phyloP scores from a whole-genome alignment of 2,888 invertebrate genomes.

The Yponomeuta sedellus region DNA sequence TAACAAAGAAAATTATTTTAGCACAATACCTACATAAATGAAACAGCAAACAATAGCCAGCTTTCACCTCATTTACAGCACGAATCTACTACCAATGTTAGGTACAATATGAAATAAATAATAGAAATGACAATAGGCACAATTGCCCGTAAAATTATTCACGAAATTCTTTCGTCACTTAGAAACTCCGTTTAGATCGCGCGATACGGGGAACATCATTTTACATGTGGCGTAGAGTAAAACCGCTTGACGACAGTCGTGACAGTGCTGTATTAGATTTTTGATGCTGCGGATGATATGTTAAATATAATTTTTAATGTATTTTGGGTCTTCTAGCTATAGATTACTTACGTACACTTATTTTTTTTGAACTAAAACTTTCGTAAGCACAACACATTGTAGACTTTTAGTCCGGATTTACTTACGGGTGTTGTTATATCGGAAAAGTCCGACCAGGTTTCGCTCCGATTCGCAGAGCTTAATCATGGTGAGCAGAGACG shows the following conservation, averaged over 20 bases:
- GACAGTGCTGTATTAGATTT: constrained; percentile 35
- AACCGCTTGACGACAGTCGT: constrained; percentile 64
- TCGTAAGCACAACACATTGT: too few species aligned
- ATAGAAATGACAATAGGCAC: constrained; percentile 51
- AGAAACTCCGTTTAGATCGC: constrained; percentile 60
- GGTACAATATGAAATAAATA: constrained; percentile 28
- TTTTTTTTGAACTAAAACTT: too few species aligned
- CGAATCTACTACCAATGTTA: not conserved
- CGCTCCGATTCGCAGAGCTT: too few species aligned
- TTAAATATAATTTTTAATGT: too few species aligned
- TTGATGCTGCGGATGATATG: not conserved
- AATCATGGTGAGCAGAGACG: too few species aligned
- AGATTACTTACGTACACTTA: too few species aligned
- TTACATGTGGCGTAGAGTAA: constrained; percentile 56
- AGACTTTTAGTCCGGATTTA: too few species aligned
- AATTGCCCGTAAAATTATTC: constrained; percentile 71
- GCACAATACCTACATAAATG: not conserved
- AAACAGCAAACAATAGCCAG: not conserved
- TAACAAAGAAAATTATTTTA: not conserved
- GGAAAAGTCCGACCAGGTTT: too few species aligned
- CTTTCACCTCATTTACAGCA: not conserved
- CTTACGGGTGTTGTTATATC: too few species aligned
- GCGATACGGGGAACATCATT: constrained; percentile 59
- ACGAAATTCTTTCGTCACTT: constrained; percentile 66
- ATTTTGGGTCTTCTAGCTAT: too few species aligned